Evolutionary conservation across 2,888 invertebrate genomes (phyloP).

Genomic region (Nymphalis c-album): DNA sequence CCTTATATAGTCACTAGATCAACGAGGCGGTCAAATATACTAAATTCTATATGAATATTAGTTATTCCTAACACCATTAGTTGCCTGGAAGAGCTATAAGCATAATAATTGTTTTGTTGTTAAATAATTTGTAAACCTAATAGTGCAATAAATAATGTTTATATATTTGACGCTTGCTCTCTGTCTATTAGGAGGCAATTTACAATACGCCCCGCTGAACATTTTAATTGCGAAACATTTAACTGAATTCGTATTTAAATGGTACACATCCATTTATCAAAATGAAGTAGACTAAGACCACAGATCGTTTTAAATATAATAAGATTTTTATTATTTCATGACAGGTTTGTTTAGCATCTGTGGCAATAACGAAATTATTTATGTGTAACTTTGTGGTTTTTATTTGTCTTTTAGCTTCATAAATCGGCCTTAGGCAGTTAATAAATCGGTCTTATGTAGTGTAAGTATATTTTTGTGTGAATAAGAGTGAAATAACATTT

Average conservation of each 20-base stretch:
- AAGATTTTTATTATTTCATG: slow-evolving; percentile 4
- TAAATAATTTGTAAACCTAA: neutral
- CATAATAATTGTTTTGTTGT: too few relatives aligned
- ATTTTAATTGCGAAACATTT: slow-evolving; percentile 64
- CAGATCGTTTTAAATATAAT: slow-evolving; percentile 17
- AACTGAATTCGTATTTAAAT: slow-evolving; percentile 61
- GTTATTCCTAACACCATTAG: too few relatives aligned
- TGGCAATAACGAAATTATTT: neutral
- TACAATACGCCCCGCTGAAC: slow-evolving; percentile 52
- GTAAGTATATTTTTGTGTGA: too few relatives aligned
- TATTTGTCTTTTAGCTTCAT: too few relatives aligned
- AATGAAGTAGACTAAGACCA: slow-evolving; percentile 41
- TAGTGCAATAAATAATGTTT: neutral
- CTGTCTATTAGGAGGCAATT: slow-evolving; percentile 45
- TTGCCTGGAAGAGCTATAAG: too few relatives aligned
- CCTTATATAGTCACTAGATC: too few relatives aligned
- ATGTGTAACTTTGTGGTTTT: too few relatives aligned
- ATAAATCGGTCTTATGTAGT: too few relatives aligned
- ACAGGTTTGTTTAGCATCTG: slow-evolving; percentile 1
- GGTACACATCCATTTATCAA: slow-evolving; percentile 58
- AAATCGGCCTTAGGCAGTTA: too few relatives aligned
- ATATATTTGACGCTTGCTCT: neutral
- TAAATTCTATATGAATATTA: too few relatives aligned
- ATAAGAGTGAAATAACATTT: too few relatives aligned
- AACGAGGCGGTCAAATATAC: too few relatives aligned